Evolutionary conservation across 2,113 vertebrate genomes (phyloP).

Genomic region (Gnathonemus echidnorhynchus): DNA sequence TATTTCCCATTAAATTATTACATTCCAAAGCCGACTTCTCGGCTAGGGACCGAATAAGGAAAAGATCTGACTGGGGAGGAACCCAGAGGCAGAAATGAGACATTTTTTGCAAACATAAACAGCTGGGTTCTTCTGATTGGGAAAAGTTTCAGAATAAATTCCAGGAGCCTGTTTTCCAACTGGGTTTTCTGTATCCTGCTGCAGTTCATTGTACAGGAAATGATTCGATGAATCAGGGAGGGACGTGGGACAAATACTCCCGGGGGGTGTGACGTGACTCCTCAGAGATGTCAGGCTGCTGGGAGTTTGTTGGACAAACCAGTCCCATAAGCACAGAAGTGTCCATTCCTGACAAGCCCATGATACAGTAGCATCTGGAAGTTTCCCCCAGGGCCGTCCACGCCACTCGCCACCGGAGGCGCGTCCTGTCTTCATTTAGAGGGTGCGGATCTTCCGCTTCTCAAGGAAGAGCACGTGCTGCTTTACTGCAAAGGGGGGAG

Average conservation of each 20-base stretch:
- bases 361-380: background rate
- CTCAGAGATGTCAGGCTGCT: background rate
- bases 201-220: background rate
- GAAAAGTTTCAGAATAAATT: background rate
- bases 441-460: conserved; percentile 85
- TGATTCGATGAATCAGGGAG: background rate
- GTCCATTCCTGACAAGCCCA: background rate
- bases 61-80: background rate
- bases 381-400: conserved; percentile 17
- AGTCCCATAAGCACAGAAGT: background rate
- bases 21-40: background rate
- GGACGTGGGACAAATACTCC: background rate
- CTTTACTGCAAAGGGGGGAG: conserved; percentile 68
- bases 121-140: background rate
- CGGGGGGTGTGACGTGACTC: background rate
- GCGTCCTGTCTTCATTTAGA: conserved; percentile 50
- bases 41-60: background rate
- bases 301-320: background rate
- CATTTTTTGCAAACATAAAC: background rate
- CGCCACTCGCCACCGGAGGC: background rate
- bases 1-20: background rate
- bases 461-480: conserved; percentile 87
- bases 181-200: background rate
- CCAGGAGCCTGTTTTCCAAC: background rate
- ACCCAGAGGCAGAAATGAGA: background rate